Evolutionary conservation across 2,113 vertebrate species (phyloP), one percentile per base, ranked within the genome.

Genomic region (Sorex araneus): DNA sequence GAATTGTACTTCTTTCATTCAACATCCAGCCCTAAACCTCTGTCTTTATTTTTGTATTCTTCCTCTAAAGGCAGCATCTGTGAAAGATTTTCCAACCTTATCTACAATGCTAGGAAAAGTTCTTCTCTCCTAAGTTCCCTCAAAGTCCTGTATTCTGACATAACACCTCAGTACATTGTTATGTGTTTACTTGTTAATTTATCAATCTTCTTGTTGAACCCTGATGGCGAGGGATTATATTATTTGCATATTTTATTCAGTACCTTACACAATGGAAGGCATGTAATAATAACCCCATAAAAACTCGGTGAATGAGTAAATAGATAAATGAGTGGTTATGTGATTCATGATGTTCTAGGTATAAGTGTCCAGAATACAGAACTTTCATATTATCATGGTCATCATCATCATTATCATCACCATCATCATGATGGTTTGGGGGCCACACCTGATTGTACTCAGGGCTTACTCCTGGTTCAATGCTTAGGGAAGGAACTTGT

Each of bases 151-250:
- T 76, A 40, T 50, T 92, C 73, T 92, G 43, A 11, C 40, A 2
- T 45, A 70, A 19, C 67, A 57, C 12, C 77, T 54, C 7, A 71
- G n/a, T 54, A 28, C 71, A 36, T 27, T 32, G 34, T 73, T 78
- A 76, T 60, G 64, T 73, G 25, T 66, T 82, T 95, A 25, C 50
- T 78, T 36, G 13, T 43, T 67, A 80, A 40, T 70, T 73, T 69
- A 60, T 30, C 83, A 74, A 12, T 25, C 84, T 87, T 87, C 36
- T 74, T 36, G 43, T 30, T 63, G 67, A 74, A n/a, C 36, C 21
- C 21, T 12, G 16, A 79, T 60, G 36, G 36, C 70, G 16, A 89
- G 28, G 13, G 36, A 50, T 77, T 79, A 87, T 87, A 77, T 78
- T 12, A 40, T 27, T 67, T 5, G 74, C 45, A 32, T 45, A 36